Evolutionary conservation across 2,888 invertebrate species (phyloP).

Genomic region (Prenolepis imparis): DNA sequence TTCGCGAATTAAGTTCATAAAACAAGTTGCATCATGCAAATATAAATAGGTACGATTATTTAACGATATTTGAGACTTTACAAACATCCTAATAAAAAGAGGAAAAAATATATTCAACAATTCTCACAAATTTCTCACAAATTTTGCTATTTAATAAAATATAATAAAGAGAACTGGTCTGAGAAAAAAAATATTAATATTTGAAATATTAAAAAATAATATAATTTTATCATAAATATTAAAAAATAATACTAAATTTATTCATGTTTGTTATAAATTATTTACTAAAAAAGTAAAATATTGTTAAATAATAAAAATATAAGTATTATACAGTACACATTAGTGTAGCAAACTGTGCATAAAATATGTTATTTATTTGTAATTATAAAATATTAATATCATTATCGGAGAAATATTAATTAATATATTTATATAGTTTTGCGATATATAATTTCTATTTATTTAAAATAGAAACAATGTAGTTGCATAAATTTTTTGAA

Average conservation of each 20-base stretch:
- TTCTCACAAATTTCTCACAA: slow-evolving; percentile 8
- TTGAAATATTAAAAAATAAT: not conserved
- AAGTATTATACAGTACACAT: not conserved
- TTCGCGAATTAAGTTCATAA: slow-evolving; percentile 10
- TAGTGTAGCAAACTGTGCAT: not conserved
- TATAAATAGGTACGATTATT: slow-evolving; percentile 3
- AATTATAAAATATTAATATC: not conserved
- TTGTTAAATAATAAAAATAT: not conserved
- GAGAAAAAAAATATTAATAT: not conserved
- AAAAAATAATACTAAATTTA: not conserved
- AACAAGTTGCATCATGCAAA: not conserved
- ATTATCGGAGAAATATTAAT: not conserved
- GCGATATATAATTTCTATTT: not conserved
- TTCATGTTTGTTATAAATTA: too few relatives aligned
- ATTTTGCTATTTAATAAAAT: slow-evolving; percentile 1
- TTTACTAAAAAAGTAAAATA: not conserved
- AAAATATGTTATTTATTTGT: not conserved
- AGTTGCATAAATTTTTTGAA: not conserved
- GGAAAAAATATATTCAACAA: not conserved
- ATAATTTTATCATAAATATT: slow-evolving; percentile 1
- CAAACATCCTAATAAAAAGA: not conserved
- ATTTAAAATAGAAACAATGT: not conserved
- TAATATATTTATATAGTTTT: not conserved
- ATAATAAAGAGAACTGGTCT: not conserved
- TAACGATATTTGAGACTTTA: not conserved